Evolutionary conservation across 2,888 invertebrate genomes (phyloP).

Genomic region (Poecilobothrus nobilitatus): DNA sequence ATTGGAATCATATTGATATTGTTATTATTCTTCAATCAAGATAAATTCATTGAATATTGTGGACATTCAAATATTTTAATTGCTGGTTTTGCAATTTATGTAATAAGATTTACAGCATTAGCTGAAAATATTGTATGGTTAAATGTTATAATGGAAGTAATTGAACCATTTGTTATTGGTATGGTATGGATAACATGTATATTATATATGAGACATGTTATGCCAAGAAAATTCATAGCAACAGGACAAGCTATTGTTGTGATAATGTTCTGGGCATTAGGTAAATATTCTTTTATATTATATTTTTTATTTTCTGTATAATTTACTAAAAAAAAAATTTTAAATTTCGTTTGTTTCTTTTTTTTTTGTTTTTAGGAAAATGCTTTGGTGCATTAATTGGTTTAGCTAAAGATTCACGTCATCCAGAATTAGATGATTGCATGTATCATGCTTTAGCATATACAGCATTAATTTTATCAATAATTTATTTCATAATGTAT

Average conservation of each 20-base stretch:
- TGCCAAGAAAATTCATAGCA: constrained; percentile 66
- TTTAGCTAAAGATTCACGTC: constrained; percentile 42
- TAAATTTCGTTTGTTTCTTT: too few relatives aligned
- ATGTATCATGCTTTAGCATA: constrained; percentile 60
- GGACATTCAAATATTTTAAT: constrained; percentile 75
- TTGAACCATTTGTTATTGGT: constrained; percentile 69
- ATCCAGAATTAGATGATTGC: constrained; percentile 26
- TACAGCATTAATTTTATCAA: constrained; percentile 55
- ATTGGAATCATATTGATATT: constrained; percentile 32
- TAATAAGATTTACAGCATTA: constrained; percentile 61
- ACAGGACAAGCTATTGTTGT: constrained; percentile 72
- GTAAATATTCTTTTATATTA: constrained; percentile 35
- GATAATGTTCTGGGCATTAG: constrained; percentile 69
- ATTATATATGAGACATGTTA: constrained; percentile 70
- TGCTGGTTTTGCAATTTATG: constrained; percentile 71
- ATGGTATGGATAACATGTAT: constrained; percentile 73
- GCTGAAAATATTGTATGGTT: constrained; percentile 52
- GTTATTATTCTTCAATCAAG: constrained; percentile 53
- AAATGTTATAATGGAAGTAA: constrained; percentile 59
- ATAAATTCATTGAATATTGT: constrained; percentile 73
- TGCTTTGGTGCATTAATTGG: constrained; percentile 63
- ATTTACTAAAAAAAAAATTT: not conserved
- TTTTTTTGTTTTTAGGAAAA: constrained; percentile 56
- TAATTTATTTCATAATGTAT: constrained; percentile 62
- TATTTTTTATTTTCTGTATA: not conserved